phyloP scores from a whole-genome alignment of 1,140 invertebrate species.

The Drosophila equinoxialis region DNA sequence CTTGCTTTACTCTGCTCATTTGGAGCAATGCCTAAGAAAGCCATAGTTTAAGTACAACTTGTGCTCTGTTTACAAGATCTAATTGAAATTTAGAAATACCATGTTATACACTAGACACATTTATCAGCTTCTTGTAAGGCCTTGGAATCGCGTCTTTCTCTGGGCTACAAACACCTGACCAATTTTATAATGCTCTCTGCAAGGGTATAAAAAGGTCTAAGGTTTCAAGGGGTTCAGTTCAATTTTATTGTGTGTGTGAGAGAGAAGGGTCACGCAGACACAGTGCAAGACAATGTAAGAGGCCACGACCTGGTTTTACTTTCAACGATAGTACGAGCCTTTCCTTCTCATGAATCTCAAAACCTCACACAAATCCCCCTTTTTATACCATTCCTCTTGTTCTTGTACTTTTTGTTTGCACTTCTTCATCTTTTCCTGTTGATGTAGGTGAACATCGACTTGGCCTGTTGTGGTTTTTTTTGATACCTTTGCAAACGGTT shows the following conservation, averaged over 20 bases:
- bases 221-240: conserved; percentile 5
- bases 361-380: conserved; percentile 7
- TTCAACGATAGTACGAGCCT: background rate
- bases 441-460: conserved; percentile 62
- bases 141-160: too few species aligned
- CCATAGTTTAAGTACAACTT: too few species aligned
- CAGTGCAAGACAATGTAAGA: conserved; percentile 27
- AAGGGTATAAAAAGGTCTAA: background rate
- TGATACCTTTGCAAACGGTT: too few species aligned
- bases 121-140: too few species aligned
- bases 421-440: background rate
- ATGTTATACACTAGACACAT: too few species aligned
- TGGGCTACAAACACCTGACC: too few species aligned
- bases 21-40: too few species aligned
- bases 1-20: too few species aligned
- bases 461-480: background rate
- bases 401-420: background rate
- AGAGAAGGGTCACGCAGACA: conserved; percentile 42
- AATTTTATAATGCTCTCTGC: too few species aligned
- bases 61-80: too few species aligned
- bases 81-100: too few species aligned
- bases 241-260: conserved; percentile 8
- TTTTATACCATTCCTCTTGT: conserved; percentile 7
- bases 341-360: conserved; percentile 48
- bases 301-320: conserved; percentile 17